Evolutionary conservation across 1,140 invertebrate species (phyloP).

Genomic region (Neodiprion virginianus): DNA sequence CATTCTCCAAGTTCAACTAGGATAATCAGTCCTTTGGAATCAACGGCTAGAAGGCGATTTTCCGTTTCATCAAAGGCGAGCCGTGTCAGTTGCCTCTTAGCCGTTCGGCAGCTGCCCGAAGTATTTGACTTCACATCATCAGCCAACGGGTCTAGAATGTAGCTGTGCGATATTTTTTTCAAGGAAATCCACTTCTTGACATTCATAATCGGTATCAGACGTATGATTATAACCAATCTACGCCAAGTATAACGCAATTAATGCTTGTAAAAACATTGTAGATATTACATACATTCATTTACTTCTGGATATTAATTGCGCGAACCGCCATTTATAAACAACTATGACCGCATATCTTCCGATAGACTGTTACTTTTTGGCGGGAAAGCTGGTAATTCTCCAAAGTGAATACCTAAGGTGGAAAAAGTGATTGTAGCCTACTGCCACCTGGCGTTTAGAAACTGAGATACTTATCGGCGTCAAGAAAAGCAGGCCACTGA

Average conservation of each 20-base stretch:
- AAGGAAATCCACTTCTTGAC: neutral
- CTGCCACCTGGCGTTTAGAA: neutral
- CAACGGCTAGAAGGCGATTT: conserved; percentile 40
- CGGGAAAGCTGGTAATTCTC: neutral
- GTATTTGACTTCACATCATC: neutral
- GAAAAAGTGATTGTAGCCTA: neutral
- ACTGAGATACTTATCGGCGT: no score
- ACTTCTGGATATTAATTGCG: neutral
- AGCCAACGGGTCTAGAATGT: neutral
- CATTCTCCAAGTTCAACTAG: conserved; percentile 38
- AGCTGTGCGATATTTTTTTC: conserved; percentile 2
- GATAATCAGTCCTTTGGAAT: conserved; percentile 46
- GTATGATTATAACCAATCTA: no score
- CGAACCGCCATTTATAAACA: conserved; percentile 4
- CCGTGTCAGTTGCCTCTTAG: conserved; percentile 21
- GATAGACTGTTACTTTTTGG: neutral
- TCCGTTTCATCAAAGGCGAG: conserved; percentile 44
- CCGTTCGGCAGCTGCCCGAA: neutral
- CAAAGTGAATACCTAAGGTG: neutral
- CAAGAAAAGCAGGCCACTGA: no score
- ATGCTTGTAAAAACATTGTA: no score
- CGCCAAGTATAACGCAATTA: no score
- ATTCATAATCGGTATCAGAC: neutral
- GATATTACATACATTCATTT: no score
- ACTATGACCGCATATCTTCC: neutral